phyloP scores from a whole-genome alignment of 2,797 vertebrate genomes.

The Amblyraja radiata region DNA sequence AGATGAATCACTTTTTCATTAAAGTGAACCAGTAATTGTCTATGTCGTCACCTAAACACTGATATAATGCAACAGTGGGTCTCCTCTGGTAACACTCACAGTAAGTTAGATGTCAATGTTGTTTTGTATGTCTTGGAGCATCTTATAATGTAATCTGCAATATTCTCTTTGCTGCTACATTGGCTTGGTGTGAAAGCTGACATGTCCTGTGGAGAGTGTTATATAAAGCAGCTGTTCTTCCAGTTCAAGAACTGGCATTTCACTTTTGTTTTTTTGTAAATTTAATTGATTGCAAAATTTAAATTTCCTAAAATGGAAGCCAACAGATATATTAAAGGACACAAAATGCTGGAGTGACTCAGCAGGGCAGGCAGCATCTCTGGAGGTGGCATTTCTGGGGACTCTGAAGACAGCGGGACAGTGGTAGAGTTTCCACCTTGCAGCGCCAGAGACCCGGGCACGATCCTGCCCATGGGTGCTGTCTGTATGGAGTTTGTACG shows the following conservation, averaged over 20 bases:
- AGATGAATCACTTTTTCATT: neutral
- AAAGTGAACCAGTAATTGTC: neutral
- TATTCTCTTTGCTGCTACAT: neutral
- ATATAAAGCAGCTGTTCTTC: neutral
- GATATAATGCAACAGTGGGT: neutral
- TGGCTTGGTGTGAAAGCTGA: neutral
- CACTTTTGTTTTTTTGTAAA: neutral
- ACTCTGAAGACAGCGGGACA: too few species aligned
- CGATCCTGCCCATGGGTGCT: too few species aligned
- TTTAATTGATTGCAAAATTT: neutral
- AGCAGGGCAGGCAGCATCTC: neutral
- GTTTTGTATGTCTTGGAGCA: neutral
- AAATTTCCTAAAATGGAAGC: neutral
- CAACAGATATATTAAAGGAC: neutral
- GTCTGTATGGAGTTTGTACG: too few species aligned
- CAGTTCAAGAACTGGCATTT: neutral
- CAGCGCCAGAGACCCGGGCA: too few species aligned
- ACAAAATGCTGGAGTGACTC: too few species aligned
- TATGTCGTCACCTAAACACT: neutral
- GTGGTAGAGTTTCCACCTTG: too few species aligned
- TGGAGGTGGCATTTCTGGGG: too few species aligned
- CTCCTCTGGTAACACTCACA: neutral
- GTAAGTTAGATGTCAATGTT: neutral
- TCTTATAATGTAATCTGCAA: neutral
- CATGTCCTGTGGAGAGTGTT: neutral